Evolutionary conservation across 2,797 vertebrate genomes (phyloP).

Genomic region (Phalloptychus januarius): DNA sequence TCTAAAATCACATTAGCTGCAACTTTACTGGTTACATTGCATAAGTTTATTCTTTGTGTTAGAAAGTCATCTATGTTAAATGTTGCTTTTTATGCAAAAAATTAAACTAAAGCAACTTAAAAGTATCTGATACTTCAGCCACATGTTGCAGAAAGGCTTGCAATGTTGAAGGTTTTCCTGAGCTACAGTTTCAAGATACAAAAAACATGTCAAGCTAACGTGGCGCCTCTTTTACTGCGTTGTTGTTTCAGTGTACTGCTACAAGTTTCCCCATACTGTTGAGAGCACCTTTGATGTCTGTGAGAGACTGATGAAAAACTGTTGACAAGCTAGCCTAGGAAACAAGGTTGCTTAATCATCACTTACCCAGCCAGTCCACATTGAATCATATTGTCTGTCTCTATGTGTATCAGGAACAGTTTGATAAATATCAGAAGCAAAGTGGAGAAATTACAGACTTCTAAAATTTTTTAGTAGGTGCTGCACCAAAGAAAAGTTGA

Average conservation of each 20-base stretch:
- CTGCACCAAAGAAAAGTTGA: background rate
- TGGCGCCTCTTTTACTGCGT: background rate
- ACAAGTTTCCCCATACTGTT: slow-evolving; percentile 18
- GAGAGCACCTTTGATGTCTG: slow-evolving; percentile 38
- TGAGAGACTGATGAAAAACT: slow-evolving; percentile 29
- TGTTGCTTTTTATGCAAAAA: slow-evolving; percentile 1
- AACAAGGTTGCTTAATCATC: slow-evolving; percentile 51
- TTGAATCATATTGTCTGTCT: slow-evolving; percentile 56
- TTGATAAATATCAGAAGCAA: slow-evolving; percentile 2
- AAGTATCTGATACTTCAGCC: background rate
- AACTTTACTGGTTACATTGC: background rate
- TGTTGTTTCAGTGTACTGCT: background rate
- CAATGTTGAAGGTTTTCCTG: background rate
- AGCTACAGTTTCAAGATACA: background rate
- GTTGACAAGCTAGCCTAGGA: slow-evolving; percentile 22
- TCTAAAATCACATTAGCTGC: background rate
- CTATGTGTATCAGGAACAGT: slow-evolving; percentile 28
- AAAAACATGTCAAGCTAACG: background rate
- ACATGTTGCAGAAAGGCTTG: background rate
- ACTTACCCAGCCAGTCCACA: slow-evolving; percentile 45
- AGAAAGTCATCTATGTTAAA: background rate
- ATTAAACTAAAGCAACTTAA: background rate
- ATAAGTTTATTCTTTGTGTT: background rate
- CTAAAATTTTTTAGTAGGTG: background rate
- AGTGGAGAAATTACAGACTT: background rate